Conservation (phyloP, 1,140 invertebrate genomes). For the Helicoverpa armigera region DNA sequence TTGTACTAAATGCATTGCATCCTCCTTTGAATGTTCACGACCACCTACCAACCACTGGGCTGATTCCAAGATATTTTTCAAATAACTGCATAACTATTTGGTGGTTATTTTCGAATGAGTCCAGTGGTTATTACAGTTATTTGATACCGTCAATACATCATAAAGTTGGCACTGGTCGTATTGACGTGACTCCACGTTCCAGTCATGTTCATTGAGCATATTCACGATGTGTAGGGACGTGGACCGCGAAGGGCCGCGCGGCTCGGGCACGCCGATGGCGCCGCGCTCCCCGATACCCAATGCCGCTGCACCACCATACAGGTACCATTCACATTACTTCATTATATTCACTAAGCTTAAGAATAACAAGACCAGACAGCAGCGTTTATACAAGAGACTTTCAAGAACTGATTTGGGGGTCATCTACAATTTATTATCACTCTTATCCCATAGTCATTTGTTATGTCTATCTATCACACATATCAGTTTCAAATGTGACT, state of each 20-base stretch:
- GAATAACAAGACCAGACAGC: neutral
- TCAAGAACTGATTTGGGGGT: neutral
- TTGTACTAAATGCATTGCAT: slow-evolving; percentile 30
- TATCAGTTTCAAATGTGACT: slow-evolving; percentile 21
- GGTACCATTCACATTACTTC: slow-evolving; percentile 59
- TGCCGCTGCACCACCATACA: slow-evolving; percentile 71
- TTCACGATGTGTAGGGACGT: slow-evolving; percentile 67
- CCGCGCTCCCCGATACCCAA: slow-evolving; percentile 73
- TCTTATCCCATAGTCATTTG: neutral
- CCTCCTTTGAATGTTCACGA: slow-evolving; percentile 29
- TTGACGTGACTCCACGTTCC: slow-evolving; percentile 18
- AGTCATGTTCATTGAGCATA: slow-evolving; percentile 34
- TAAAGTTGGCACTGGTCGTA: slow-evolving; percentile 23
- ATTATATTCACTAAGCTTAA: neutral
- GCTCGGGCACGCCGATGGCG: slow-evolving; percentile 62
- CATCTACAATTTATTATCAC: neutral
- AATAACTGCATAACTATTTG: neutral
- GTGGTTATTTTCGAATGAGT: slow-evolving; percentile 22
- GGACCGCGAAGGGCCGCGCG: slow-evolving; percentile 70
- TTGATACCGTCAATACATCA: slow-evolving; percentile 23
- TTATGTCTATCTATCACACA: neutral
- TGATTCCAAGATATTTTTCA: slow-evolving; percentile 10
- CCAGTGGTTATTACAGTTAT: neutral
- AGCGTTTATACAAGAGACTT: neutral
- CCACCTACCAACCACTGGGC: neutral